Base-by-base conservation (phyloP, 2,888 invertebrate genomes). In the Abrostola tripartita region DNA sequence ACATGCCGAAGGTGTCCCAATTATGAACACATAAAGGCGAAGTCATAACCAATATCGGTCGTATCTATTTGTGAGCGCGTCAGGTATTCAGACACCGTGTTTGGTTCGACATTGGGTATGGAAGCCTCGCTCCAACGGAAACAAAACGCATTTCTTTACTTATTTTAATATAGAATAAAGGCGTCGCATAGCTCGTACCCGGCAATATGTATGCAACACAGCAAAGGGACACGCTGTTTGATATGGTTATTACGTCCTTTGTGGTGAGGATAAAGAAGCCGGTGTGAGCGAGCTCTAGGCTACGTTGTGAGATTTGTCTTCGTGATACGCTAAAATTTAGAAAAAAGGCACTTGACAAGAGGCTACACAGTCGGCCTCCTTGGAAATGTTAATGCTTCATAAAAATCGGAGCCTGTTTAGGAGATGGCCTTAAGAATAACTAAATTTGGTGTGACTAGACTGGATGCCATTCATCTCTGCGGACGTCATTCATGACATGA, bases 191-290 rank as follows among this genome's bases (percentile, higher is more conserved):
- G 57, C 66, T 81, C 81, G 77, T 83, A 78, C 83, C 79, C 82
- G 79, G 78, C 89, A 85, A 92, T 94, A 92, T 92, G 94, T 94
- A 94, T 94, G 94, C 94, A 87, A 83, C 89, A 83, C 92, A 88
- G 90, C 90, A 84, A 88, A 92, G 90, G 93, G 92, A 93, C 91
- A 92, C 90, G 90, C 90, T 87, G 91, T 93, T 94, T 94, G 93
- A 94, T 94, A 94, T 94, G 94, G 94, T 93, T 94, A 94, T 94
- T 92, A 94, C 92, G 88, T 92, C 89, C 92, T 94, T 94, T 93
- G 93, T 92, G 85, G 88, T 81, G 82, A 87, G 87, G 87, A 92
- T 91, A 92, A 91, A 92, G 84, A 84, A 87, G 87, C 87, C 90
- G 91, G 88, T 89, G 86, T 84, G 87, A 90, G 85, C 84, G 83